phyloP scores from a whole-genome alignment of 2,797 vertebrate genomes.

The Nyctibius grandis region DNA sequence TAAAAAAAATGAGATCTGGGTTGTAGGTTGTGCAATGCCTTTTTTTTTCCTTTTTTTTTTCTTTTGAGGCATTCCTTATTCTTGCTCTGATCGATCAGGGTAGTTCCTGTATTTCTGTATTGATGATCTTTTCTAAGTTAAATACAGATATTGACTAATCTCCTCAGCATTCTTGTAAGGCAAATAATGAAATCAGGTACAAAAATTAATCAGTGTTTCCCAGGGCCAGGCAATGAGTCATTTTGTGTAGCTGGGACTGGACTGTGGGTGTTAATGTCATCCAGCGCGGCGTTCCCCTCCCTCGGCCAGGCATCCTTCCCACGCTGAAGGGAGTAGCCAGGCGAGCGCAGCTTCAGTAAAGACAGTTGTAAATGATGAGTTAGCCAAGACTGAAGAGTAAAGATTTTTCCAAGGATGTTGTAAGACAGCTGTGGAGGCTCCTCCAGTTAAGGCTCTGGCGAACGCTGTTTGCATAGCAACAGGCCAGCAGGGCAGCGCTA shows the following conservation, averaged over 20 bases:
- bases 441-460: not conserved
- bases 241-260: not conserved
- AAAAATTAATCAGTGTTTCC: not conserved
- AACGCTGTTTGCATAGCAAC: not conserved
- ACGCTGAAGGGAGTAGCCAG: not conserved
- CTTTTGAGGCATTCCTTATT: not conserved
- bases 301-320: not conserved
- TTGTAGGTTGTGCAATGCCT: not conserved
- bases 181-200: not conserved
- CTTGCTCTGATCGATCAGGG: fast-evolving
- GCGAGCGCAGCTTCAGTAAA: not conserved
- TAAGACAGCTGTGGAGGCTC: not conserved
- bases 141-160: not conserved
- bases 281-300: not conserved
- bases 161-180: not conserved
- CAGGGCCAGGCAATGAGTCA: not conserved
- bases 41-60: not conserved
- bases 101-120: not conserved
- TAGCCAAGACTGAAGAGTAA: not conserved
- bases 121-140: not conserved
- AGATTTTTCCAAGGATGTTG: not conserved
- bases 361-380: not conserved
- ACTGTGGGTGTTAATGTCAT: fast-evolving
- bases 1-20: not conserved
- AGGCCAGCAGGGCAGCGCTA: not conserved